These are phyloP conservation scores for Eupleurogrammus muticus DNA, from an alignment of 2,797 vertebrate genomes.

Conservation along the genomic window DNA sequence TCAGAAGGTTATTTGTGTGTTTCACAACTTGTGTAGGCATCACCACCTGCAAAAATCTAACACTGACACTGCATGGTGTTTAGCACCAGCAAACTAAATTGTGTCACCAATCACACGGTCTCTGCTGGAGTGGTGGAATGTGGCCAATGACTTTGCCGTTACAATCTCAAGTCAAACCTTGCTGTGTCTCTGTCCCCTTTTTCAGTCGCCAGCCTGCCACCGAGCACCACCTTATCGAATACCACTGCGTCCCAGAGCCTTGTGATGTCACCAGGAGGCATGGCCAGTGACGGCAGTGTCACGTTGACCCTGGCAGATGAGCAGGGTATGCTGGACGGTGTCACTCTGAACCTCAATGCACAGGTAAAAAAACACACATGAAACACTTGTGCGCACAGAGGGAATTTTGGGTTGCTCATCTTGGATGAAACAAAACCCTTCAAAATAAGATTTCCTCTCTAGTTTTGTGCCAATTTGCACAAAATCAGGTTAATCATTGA, in stretches of 20 bases:
- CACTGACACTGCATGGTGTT: too few relatives aligned
- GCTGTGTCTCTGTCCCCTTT: background rate
- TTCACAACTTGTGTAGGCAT: too few relatives aligned
- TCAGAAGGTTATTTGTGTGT: too few relatives aligned
- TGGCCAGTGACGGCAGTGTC: slow-evolving; percentile 91
- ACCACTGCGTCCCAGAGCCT: slow-evolving; percentile 88
- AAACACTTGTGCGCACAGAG: too few relatives aligned
- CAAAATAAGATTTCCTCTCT: too few relatives aligned
- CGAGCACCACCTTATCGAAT: slow-evolving; percentile 88
- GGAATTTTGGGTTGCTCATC: too few relatives aligned
- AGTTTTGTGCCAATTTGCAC: background rate
- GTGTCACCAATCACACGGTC: background rate
- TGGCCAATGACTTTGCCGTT: background rate
- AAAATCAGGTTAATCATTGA: too few relatives aligned
- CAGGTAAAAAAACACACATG: slow-evolving; percentile 67
- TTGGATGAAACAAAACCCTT: too few relatives aligned
- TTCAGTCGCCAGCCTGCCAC: slow-evolving; percentile 85
- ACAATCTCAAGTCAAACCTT: background rate
- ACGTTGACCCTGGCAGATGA: slow-evolving; percentile 95
- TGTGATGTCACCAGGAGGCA: slow-evolving; percentile 92
- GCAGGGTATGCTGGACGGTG: slow-evolving; percentile 94
- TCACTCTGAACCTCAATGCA: slow-evolving; percentile 89
- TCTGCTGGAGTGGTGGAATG: background rate
- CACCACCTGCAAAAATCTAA: too few relatives aligned
- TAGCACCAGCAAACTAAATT: background rate